Conservation (phyloP, 2,113 vertebrate genomes). For the Odocoileus hemionus region DNA sequence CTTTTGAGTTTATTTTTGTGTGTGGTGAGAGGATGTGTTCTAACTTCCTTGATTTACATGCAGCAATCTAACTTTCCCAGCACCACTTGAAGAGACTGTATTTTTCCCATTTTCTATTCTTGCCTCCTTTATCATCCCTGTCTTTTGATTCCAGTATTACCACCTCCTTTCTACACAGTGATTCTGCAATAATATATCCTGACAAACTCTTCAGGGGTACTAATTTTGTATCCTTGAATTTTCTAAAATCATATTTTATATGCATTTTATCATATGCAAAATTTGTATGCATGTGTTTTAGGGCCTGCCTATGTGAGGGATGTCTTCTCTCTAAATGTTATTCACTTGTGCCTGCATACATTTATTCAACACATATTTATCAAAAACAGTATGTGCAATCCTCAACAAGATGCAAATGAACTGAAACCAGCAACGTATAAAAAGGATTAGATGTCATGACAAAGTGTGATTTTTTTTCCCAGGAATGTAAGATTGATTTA, state of each 20-base stretch:
- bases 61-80: background rate
- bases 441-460: background rate
- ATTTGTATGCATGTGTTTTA: background rate
- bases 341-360: background rate
- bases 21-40: background rate
- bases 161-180: background rate
- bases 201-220: background rate
- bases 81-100: background rate
- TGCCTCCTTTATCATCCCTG: background rate
- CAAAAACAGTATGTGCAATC: background rate
- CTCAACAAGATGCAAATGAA: background rate
- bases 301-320: background rate
- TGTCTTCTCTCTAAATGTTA: background rate
- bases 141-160: background rate
- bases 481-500: background rate
- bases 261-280: background rate
- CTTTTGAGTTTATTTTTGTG: background rate
- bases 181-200: background rate
- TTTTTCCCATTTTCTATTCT: background rate
- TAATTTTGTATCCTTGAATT: background rate
- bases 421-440: background rate
- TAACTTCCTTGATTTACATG: background rate
- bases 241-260: background rate
- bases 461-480: background rate
- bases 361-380: background rate